A percentile compares a stretch with the other conserved stretches of the same genome.
These are phyloP conservation scores for Melanchra persicariae DNA, from an alignment of 2,888 invertebrate genomes.

Conservation along the genomic window DNA sequence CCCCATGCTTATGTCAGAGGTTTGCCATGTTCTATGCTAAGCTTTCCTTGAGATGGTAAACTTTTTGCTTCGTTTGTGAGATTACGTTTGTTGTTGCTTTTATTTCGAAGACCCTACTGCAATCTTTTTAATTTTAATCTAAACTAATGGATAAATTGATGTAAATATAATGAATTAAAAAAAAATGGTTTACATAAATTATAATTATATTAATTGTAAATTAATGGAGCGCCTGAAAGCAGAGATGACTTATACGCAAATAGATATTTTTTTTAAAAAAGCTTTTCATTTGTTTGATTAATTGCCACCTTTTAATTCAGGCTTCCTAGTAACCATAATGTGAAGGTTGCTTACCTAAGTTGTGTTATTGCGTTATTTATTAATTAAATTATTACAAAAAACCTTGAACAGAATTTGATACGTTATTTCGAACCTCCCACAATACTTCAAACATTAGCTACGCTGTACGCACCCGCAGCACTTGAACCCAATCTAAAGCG, in stretches of 20 bases:
- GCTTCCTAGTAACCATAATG: background rate
- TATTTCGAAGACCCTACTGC: background rate
- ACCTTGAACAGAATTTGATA: slow-evolving; percentile 47
- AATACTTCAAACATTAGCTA: slow-evolving; percentile 44
- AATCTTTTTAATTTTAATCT: too few relatives aligned
- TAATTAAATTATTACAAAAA: slow-evolving; percentile 42
- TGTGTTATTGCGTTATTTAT: slow-evolving; percentile 31
- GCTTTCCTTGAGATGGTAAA: slow-evolving; percentile 10
- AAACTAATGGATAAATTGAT: too few relatives aligned
- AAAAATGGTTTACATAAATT: too few relatives aligned
- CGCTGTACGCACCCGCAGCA: slow-evolving; percentile 27
- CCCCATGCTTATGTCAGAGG: slow-evolving; percentile 51
- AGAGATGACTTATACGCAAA: background rate
- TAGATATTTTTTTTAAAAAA: too few relatives aligned
- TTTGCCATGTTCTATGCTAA: slow-evolving; percentile 14
- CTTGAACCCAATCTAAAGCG: slow-evolving; percentile 22
- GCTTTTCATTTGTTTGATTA: slow-evolving; percentile 1
- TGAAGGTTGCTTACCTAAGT: slow-evolving; percentile 1
- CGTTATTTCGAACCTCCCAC: slow-evolving; percentile 40
- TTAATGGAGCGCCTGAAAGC: too few relatives aligned
- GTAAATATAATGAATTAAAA: too few relatives aligned
- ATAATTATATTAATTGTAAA: too few relatives aligned
- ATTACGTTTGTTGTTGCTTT: background rate
- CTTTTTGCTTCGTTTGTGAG: background rate
- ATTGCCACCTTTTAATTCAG: background rate